Evolutionary conservation across 2,888 invertebrate species (phyloP).

Genomic region (Tromatobia lineatoria): DNA sequence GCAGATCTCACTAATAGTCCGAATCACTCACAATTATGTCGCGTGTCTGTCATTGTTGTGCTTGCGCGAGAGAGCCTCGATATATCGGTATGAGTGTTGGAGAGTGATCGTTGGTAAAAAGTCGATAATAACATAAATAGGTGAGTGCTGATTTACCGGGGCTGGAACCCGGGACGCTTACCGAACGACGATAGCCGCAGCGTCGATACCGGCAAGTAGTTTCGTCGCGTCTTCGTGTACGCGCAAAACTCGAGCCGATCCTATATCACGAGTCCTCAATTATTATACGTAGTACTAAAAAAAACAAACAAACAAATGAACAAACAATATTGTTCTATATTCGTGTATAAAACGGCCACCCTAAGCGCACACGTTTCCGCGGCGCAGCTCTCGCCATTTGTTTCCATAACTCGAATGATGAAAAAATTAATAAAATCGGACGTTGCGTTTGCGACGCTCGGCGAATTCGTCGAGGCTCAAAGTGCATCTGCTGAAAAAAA

Average conservation of each 20-base stretch:
- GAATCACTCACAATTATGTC: slow-evolving; percentile 39
- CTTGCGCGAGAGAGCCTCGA: slow-evolving; percentile 62
- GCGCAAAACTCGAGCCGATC: slow-evolving; percentile 47
- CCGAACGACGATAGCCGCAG: slow-evolving; percentile 23
- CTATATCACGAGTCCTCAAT: slow-evolving; percentile 40
- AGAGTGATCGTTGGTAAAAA: slow-evolving; percentile 40
- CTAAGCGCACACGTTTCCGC: slow-evolving; percentile 42
- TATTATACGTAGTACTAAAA: slow-evolving; percentile 23
- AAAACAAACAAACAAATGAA: not conserved
- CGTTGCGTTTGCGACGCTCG: slow-evolving; percentile 2
- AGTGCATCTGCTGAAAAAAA: slow-evolving; percentile 7
- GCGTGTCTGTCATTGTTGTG: slow-evolving; percentile 57
- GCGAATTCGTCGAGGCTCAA: slow-evolving; percentile 33
- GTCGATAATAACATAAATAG: slow-evolving; percentile 19
- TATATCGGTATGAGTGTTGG: slow-evolving; percentile 8
- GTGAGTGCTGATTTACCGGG: slow-evolving; percentile 6
- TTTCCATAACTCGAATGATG: slow-evolving; percentile 3
- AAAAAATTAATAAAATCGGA: slow-evolving; percentile 1
- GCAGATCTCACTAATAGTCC: slow-evolving; percentile 61
- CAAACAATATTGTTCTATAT: slow-evolving; percentile 16
- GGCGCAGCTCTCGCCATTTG: slow-evolving; percentile 37
- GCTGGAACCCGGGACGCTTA: slow-evolving; percentile 27
- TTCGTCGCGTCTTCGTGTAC: slow-evolving; percentile 41
- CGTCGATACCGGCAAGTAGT: slow-evolving; percentile 22
- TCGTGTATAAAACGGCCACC: slow-evolving; percentile 50